A percentile compares a stretch with the other conserved stretches of the same genome.
These are phyloP conservation scores for Prionace glauca DNA, from an alignment of 2,797 vertebrate species.

Conservation along the genomic window DNA sequence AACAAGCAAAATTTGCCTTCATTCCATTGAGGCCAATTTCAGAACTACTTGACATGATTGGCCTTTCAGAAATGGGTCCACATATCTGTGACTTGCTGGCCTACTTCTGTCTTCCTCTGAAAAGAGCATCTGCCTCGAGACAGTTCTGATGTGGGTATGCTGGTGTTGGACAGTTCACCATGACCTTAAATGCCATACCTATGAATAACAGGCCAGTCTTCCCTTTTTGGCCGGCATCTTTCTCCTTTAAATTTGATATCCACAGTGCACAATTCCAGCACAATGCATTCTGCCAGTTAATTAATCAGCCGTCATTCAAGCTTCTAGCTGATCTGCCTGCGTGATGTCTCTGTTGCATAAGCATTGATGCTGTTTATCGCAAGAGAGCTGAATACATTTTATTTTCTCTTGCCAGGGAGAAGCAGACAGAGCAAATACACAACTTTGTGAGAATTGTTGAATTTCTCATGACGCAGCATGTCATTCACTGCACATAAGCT, in stretches of 20 bases:
- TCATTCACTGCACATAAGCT: background rate
- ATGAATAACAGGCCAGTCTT: background rate
- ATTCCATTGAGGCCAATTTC: background rate
- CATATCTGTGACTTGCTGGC: background rate
- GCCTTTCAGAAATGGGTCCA: background rate
- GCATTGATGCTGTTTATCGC: background rate
- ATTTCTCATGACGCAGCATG: background rate
- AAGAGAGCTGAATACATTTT: background rate
- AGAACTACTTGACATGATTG: background rate
- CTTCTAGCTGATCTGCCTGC: too few relatives aligned
- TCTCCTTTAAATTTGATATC: background rate
- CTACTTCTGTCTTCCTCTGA: background rate
- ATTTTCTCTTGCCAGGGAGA: background rate
- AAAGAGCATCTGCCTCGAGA: background rate
- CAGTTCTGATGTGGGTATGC: too few relatives aligned
- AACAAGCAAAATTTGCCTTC: background rate
- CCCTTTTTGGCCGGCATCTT: background rate
- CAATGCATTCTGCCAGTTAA: background rate
- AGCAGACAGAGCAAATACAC: background rate
- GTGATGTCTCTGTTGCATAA: background rate
- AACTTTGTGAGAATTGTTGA: background rate
- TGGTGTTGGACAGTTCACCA: background rate
- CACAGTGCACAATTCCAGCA: background rate
- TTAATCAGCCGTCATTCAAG: background rate
- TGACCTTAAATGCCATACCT: background rate